Base-by-base conservation (phyloP, 2,797 vertebrate genomes). In the Pelochelys cantorii region DNA sequence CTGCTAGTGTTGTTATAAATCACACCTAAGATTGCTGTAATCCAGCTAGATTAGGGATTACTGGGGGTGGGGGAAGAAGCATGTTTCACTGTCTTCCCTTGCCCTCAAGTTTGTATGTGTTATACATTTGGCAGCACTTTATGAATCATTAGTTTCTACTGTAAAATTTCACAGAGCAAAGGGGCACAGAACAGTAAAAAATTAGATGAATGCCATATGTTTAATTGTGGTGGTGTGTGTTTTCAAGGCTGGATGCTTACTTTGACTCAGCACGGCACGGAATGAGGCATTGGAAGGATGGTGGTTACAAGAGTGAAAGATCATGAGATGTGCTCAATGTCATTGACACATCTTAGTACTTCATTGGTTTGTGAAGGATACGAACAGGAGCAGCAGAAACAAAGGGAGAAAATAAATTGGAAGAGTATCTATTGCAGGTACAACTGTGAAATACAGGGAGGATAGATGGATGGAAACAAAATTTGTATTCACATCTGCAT, bases 101-200 rank as follows among this genome's bases (percentile, higher is more conserved):
- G 53, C 11, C 15, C 31, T 86, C 79, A 60, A 88, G 71, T 0
- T 52, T n/a, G 25, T 42, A 85, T 90, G 52, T 60, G 31, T 80
- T 74, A 31, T 56, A 27, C 71, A 88, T 27, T 3, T 10, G 83
- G 23, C 52, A 86, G 77, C 52, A 79, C 60, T 85, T 79, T 10
- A 7, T 37, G 29, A 83, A 34, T 65, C 12, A 8, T 59, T 0
- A 0, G 0, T 42, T 83, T 29, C 71, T 83, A 5, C 13, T 27
- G 31, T 29, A 52, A 34, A 87, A 79, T 59, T 75, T 48, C 37
- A 25, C 20, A 75, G 3, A 4, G 23, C 5, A 37, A 75, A 5
- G 3, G 37, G 37, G 20, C 42, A 42, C 22, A 42, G 71, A 75
- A 48, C 34, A 42, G 3, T 75, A 22, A 74, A 75, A 42, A 25